Evolutionary conservation across 2,113 vertebrate genomes (phyloP).

Genomic region (Syrmaticus mikado): DNA sequence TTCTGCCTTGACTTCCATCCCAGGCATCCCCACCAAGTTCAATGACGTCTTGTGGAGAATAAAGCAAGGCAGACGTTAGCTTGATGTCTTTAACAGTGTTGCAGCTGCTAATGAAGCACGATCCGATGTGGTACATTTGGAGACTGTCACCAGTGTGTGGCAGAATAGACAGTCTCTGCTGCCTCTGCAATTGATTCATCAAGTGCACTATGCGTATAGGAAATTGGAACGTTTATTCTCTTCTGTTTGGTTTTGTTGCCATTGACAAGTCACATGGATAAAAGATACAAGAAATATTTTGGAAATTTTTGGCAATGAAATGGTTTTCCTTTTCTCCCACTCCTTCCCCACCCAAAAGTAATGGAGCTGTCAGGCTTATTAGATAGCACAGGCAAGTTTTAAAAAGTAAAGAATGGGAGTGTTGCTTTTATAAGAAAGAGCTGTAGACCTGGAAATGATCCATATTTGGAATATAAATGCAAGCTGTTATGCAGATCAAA

Average conservation of each 20-base stretch:
- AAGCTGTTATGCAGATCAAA: slow-evolving; percentile 71
- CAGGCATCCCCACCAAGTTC: slow-evolving; percentile 46
- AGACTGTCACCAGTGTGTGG: neutral
- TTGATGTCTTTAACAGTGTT: slow-evolving; percentile 18
- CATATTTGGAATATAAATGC: slow-evolving; percentile 58
- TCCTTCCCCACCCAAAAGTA: neutral
- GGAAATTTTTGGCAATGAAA: neutral
- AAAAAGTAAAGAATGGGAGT: neutral
- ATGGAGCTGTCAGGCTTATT: neutral
- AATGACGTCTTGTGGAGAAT: neutral
- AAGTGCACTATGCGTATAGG: neutral
- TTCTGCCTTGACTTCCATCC: slow-evolving; percentile 25
- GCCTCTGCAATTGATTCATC: neutral
- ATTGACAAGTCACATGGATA: neutral
- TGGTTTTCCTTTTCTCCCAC: neutral
- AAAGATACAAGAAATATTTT: neutral
- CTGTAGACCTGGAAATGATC: slow-evolving; percentile 51
- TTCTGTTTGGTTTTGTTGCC: neutral
- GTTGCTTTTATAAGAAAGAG: slow-evolving; percentile 26
- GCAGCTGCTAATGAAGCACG: slow-evolving; percentile 37
- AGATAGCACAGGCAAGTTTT: neutral
- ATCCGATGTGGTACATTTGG: neutral
- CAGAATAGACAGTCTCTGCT: neutral
- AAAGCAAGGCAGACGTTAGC: slow-evolving; percentile 14
- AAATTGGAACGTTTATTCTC: neutral